Percentiles rank a stretch among this genome's conserved stretches.
phyloP scores from a whole-genome alignment of 1,140 invertebrate genomes.

The Lordiphosa clarofinis region DNA sequence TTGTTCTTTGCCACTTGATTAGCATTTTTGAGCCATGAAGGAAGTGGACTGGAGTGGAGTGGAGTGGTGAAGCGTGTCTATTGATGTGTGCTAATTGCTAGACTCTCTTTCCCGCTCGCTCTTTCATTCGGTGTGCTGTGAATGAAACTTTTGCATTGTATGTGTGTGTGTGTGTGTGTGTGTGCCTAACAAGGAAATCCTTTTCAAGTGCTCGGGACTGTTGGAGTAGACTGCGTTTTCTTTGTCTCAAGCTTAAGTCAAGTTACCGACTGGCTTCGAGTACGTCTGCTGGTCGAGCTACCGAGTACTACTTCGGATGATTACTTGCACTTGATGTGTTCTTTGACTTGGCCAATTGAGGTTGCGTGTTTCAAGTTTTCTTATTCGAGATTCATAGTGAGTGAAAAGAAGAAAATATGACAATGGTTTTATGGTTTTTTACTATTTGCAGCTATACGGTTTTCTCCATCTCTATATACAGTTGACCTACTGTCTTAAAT shows the following conservation, averaged over 20 bases:
- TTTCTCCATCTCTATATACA: too few relatives aligned
- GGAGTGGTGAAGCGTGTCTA: constrained; percentile 69
- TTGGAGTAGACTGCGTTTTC: constrained; percentile 20
- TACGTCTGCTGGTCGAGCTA: constrained; percentile 9
- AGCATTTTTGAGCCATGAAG: constrained; percentile 59
- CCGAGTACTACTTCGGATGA: constrained; percentile 25
- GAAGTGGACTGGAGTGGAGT: constrained; percentile 5
- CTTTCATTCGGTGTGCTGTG: not conserved
- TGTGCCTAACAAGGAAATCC: constrained; percentile 68
- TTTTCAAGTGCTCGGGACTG: constrained; percentile 42
- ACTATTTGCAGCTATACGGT: too few relatives aligned
- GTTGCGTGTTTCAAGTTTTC: not conserved
- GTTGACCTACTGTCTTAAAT: too few relatives aligned
- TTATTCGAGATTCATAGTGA: too few relatives aligned
- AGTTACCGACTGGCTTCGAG: constrained; percentile 48
- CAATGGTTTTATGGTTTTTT: too few relatives aligned
- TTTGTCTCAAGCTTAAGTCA: constrained; percentile 46
- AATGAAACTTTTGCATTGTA: constrained; percentile 19
- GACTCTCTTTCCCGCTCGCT: constrained; percentile 8
- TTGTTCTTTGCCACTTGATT: constrained; percentile 63
- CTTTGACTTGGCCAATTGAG: constrained; percentile 18
- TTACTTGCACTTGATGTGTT: not conserved
- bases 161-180: not conserved
- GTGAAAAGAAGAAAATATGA: too few relatives aligned
- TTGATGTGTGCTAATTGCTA: constrained; percentile 75